Base-by-base conservation (phyloP, 2,888 invertebrate genomes). In the Punctoribates punctum region DNA sequence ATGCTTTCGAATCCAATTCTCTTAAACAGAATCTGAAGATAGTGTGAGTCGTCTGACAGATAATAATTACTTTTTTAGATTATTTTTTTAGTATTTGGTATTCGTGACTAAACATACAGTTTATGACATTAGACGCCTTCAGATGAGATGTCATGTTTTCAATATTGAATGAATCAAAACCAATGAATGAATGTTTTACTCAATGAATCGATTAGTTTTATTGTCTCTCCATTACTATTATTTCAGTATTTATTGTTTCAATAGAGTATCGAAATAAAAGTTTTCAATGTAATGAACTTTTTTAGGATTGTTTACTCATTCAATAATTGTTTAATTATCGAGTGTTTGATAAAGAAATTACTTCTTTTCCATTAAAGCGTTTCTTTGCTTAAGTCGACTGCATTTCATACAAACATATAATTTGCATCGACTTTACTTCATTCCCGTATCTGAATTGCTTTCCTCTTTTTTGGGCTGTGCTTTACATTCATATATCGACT, bases 1-100 rank as follows among this genome's bases (percentile, higher is more conserved):
- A 67, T 67, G 65, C 11, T 67, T 23, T 38, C 15, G 20, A 42
- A 38, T 67, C n/a, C n/a, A n/a, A 67, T 67, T 34, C n/a, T 9
- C 15, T 20, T 67, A 67, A 27, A 34, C 17, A 38, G n/a, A 17
- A 67, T 20, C 11, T 60, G 60, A 27, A 60, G 60, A 13, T 25
- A 60, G 60, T 60, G 38, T 20, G 38, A 67, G 65, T 38, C 17
- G 6, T 8, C 34, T 67, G 38, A 17, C 8, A 67, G 34, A 67
- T n/a, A 67, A 67, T 67, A 67, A 67, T 72, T 72, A 46, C 48
- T 72, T 72, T 72, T 48, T 62, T 42, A 72, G 48, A 72, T 72
- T 42, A 72, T 72, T 38, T 72, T 72, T 72, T 72, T 42, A 72
- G 48, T 38, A 48, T 72, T 72, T 72, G 15, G 65, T 38, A 65